Percentiles rank a stretch among this genome's conserved stretches.
These are phyloP conservation scores for Pseudorasbora parva DNA, from an alignment of 2,113 vertebrate genomes.

Conservation along the genomic window DNA sequence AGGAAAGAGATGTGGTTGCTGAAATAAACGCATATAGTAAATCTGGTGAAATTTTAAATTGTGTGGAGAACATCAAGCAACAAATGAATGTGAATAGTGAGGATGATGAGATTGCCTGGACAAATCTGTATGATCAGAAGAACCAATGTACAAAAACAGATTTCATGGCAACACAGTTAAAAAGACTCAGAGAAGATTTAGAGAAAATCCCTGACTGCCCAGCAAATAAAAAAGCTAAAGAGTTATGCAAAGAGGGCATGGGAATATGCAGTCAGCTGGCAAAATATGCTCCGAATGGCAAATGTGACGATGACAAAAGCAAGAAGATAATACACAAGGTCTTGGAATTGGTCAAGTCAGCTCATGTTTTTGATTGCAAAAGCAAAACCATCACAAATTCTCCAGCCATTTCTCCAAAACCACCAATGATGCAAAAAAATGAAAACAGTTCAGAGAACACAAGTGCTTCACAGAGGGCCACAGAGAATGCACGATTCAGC, in stretches of 20 bases:
- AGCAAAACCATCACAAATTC: conserved; percentile 45
- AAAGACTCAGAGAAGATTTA: neutral
- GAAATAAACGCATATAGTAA: conserved; percentile 43
- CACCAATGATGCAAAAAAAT: conserved; percentile 44
- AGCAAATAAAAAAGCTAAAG: neutral
- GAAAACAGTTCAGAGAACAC: neutral
- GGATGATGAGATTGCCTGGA: conserved; percentile 32
- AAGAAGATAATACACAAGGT: neutral
- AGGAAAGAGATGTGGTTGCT: neutral
- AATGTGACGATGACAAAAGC: conserved; percentile 7
- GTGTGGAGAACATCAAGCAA: neutral
- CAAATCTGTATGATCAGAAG: conserved; percentile 37
- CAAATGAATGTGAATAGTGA: neutral
- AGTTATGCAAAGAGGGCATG: conserved; percentile 27
- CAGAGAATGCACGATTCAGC: conserved; percentile 31
- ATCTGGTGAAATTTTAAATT: conserved; percentile 36
- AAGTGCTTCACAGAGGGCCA: conserved; percentile 17
- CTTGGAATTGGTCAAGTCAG: conserved; percentile 1
- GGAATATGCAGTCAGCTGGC: conserved; percentile 44
- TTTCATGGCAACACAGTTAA: neutral
- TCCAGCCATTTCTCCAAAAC: conserved; percentile 34
- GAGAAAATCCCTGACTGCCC: conserved; percentile 2
- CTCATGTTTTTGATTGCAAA: conserved; percentile 42
- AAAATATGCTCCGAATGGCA: conserved; percentile 5
- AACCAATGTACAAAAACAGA: neutral